Base-by-base conservation (phyloP, 2,113 vertebrate species). In the Eira barbara region DNA sequence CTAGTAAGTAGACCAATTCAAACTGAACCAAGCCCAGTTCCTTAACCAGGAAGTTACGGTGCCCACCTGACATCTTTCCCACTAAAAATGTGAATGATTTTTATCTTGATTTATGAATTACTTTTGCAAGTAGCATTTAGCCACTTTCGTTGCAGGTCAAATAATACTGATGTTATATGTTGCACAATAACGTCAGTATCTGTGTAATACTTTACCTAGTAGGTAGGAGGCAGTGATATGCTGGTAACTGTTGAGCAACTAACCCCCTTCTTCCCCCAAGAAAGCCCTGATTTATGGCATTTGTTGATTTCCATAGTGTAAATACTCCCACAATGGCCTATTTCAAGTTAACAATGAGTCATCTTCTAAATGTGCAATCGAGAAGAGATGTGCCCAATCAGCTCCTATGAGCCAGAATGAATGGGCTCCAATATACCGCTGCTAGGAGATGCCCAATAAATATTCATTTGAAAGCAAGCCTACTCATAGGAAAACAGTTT, bases 381-480 rank as follows among this genome's bases (percentile, higher is more conserved):
- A 81, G 61, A 74, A 82, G 76, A 65, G 52, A 85, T 63, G 57
- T 29, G 31, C 4, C 52, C 73, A 0, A 31, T 84, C n/a, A 27
- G 36, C 29, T 67, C 36, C 61, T n/a, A 25, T 12, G 67, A 89
- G 49, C 73, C 73, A 29, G 59, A 14, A 6, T 1, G 31, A 45
- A 39, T 20, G 5, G 20, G 31, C 11, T 57, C 18, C 29, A 59
- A 15, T 1, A 42, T 13, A n/a, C 36, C n/a, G 42, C 21, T 4
- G 10, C 15, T 49, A 74, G 42, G 59, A 95, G 34, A 86, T 45
- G 74, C 61, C 18, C 83, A 85, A 57, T 36, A 73, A 94, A 61
- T 67, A 59, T 13, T 85, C 25, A 82, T 65, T 49, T 84, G 45
- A 69, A 95, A 78, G 88, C 89, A 96, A 89, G 61, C 15, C 25